Evolutionary conservation across 2,797 vertebrate species (phyloP), one percentile per base, ranked within the genome.

Genomic region (Coregonus suidteri): DNA sequence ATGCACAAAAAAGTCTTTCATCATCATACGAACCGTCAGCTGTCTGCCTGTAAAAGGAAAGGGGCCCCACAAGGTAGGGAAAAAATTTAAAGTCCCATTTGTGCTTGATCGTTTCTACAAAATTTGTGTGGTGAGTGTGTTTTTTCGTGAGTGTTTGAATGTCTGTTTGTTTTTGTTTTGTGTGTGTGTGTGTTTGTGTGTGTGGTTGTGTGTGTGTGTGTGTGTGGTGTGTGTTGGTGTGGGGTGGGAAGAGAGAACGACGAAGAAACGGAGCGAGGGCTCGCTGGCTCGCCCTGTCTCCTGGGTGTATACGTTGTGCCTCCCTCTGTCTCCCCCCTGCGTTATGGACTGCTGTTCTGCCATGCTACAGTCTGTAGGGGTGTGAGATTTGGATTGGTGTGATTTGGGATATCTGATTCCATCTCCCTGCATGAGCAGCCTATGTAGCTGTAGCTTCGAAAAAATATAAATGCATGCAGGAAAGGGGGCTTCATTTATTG

Each of bases 401-500:
- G 37, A 52, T 6, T 34, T 30, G 25, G 71, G 78, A 75, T 80
- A 79, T 76, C 82, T 83, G 84, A 84, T 78, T 78, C 53, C 72
- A 73, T 71, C 52, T 35, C 41, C 41, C 82, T 81, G 73, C 71
- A 79, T 51, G 81, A 76, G 80, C 83, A 35, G 79, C 37, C 85
- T 83, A 85, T 54, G 79, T 85, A 78, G 77, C 86, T 30, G 59
- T 64, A 30, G 41, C 41, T 47, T 47, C 89, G 85, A 65, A 81
- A 83, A 75, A 76, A 87, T 88, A 85, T 85, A 85, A 88, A 88
- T 59, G 85, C 90, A 90, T 91, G 90, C 91, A 91, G 90, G 90
- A 88, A 90, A 85, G 82, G 71, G 79, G 84, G 89, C 85, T 91
- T 87, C 85, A 77, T 74, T 86, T 87, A 85, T 73, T 79, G 88